These are phyloP conservation scores for Panorpa germanica DNA, from an alignment of 2,888 invertebrate genomes.

Conservation along the genomic window DNA sequence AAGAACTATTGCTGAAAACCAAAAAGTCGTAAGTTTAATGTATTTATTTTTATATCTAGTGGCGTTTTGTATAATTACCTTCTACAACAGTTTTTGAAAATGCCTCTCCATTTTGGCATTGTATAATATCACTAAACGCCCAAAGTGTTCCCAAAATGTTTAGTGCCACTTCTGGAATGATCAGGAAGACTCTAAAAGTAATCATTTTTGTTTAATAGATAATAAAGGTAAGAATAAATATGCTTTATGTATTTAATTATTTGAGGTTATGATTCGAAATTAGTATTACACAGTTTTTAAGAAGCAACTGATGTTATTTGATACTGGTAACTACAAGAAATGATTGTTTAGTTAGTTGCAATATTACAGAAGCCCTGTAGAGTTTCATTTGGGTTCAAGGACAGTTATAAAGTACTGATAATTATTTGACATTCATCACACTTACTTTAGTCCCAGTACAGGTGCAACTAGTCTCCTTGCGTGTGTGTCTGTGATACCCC, in stretches of 20 bases:
- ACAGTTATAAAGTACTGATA: too few relatives aligned
- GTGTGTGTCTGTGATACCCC: slow-evolving; percentile 57
- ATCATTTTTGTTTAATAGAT: slow-evolving; percentile 7
- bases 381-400: too few relatives aligned
- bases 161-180: slow-evolving; percentile 59
- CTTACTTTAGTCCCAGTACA: slow-evolving; percentile 49
- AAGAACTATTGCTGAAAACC: slow-evolving; percentile 43
- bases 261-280: too few relatives aligned
- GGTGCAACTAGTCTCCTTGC: slow-evolving; percentile 51
- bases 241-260: too few relatives aligned
- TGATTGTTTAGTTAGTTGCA: too few relatives aligned
- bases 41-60: neutral
- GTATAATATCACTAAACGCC: slow-evolving; percentile 52
- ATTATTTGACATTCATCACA: slow-evolving; percentile 10
- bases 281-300: too few relatives aligned
- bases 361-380: too few relatives aligned
- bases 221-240: slow-evolving; percentile 2
- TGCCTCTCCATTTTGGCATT: slow-evolving; percentile 43
- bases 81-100: slow-evolving; percentile 55
- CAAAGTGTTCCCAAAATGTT: slow-evolving; percentile 69
- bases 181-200: slow-evolving; percentile 44
- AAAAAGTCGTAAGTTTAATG: slow-evolving; percentile 9
- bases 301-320: too few relatives aligned
- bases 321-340: too few relatives aligned
- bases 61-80: slow-evolving; percentile 27